Evolutionary conservation across 1,140 invertebrate species (phyloP), one percentile per base, ranked within the genome.

Genomic region (Bombyx mandarina): DNA sequence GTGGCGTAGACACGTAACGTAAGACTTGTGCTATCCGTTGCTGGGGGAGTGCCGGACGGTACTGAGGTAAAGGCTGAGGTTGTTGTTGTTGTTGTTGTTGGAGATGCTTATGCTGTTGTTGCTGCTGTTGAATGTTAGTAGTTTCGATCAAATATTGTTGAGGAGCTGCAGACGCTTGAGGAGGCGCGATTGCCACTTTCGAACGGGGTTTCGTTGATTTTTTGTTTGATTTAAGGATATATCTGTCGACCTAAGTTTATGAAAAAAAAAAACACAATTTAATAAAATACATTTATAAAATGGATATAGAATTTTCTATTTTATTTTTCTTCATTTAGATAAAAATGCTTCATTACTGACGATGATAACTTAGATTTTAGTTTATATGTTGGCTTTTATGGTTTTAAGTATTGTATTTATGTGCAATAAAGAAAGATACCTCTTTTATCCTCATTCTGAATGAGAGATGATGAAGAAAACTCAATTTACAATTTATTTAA

Each of bases 81-180:
- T n/a, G n/a, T 42, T 58, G 61, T 55, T 60, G 56, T n/a, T 57
- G 59, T 50, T 54, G 57, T 57, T 67, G 70, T 22, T 64, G 66
- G 48, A 67, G 67, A 1, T 60, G 26, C 58, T 70, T 73, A 12
- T 71, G 71, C 10, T 62, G 62, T 57, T 66, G 63, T 49, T 69
- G 67, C 45, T 78, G 79, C 55, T 77, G 76, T 59, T 82, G 82
- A 1, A 82, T 75, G 51, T 87, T 87, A 18, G 84, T 87, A 6
- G 84, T 85, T 63, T 87, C 84, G 42, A 87, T 87, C 7, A 87
- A 54, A 56, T 84, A 87, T 60, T 87, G 84, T 45, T 85, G 82
- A 44, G 84, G 82, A n/a, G 84, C 78, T 12, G 73, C 52, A 26
- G 79, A 61, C 43, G 73, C 54, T 56, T 78, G 77, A 45, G 73